Percentiles rank a stretch among this genome's conserved stretches.
These are phyloP conservation scores for Drosophila bunnanda DNA, from an alignment of 2,888 invertebrate genomes.

Conservation along the genomic window DNA sequence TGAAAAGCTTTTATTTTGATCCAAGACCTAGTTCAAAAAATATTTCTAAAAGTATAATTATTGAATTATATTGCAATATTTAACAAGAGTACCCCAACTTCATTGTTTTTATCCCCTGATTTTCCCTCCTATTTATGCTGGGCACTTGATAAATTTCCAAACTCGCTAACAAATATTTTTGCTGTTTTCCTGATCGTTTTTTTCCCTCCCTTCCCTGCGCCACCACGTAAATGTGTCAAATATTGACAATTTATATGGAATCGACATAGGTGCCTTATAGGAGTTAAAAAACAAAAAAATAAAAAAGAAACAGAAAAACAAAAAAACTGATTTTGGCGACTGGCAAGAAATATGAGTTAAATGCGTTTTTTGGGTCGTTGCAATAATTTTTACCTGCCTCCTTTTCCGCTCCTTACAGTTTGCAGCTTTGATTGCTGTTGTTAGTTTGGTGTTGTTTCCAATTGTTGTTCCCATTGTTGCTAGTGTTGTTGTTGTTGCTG, in stretches of 20 bases:
- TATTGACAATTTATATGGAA: slow-evolving; percentile 78
- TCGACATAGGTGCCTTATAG: slow-evolving; percentile 50
- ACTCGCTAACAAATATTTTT: slow-evolving; percentile 36
- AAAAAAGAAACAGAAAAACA: not conserved
- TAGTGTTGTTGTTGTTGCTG: slow-evolving; percentile 16
- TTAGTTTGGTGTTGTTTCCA: slow-evolving; percentile 38
- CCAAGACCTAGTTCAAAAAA: not conserved
- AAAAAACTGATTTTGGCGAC: slow-evolving; percentile 47
- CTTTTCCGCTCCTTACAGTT: slow-evolving; percentile 28
- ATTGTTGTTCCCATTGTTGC: slow-evolving; percentile 41
- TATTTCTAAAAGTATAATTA: not conserved
- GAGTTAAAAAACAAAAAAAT: slow-evolving; percentile 5
- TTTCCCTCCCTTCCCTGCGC: slow-evolving; percentile 25
- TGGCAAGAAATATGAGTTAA: slow-evolving; percentile 77
- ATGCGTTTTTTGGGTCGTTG: slow-evolving; percentile 74
- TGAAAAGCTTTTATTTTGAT: not conserved
- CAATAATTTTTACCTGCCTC: slow-evolving; percentile 44
- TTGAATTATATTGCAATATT: no score
- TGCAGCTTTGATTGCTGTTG: slow-evolving; percentile 70
- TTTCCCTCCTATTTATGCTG: slow-evolving; percentile 5
- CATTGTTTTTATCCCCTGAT: no score
- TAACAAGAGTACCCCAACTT: not conserved
- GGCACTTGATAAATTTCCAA: slow-evolving; percentile 49
- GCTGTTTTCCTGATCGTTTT: slow-evolving; percentile 35
- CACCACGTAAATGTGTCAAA: slow-evolving; percentile 77